Conservation (phyloP, 2,888 invertebrate genomes). For the Bombylius discolor region DNA sequence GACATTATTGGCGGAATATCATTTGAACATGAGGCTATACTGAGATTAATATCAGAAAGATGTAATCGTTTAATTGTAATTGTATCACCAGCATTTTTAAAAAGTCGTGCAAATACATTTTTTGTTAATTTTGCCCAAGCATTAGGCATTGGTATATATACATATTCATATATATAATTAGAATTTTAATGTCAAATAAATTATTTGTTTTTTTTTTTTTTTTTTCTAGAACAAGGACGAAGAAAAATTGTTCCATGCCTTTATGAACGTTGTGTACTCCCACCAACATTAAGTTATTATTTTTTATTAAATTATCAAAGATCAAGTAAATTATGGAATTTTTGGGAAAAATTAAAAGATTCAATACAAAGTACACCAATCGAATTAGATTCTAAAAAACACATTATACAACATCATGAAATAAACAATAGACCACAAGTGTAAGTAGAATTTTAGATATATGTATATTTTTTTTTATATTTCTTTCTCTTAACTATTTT, state of each 20-base stretch:
- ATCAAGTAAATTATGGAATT: constrained; percentile 44
- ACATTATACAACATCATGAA: background rate
- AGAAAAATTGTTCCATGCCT: constrained; percentile 60
- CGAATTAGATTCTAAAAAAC: constrained; percentile 5
- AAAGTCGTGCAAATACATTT: constrained; percentile 62
- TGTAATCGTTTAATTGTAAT: constrained; percentile 70
- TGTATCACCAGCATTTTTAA: constrained; percentile 61
- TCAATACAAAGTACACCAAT: constrained; percentile 36
- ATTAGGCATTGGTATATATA: constrained; percentile 57
- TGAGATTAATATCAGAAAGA: constrained; percentile 58
- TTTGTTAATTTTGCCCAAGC: constrained; percentile 70
- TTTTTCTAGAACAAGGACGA: constrained; percentile 39
- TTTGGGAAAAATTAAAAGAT: constrained; percentile 54
- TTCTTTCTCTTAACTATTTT: background rate
- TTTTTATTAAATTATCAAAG: constrained; percentile 49
- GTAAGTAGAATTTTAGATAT: background rate
- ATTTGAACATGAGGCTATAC: constrained; percentile 58
- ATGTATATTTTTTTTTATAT: background rate
- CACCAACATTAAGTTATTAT: constrained; percentile 51
- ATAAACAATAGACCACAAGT: background rate
- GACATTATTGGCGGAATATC: constrained; percentile 56
- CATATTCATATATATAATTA: background rate
- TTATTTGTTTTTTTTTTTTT: background rate
- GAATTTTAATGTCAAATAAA: background rate
- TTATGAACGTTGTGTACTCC: constrained; percentile 50